Evolutionary conservation across 1,140 invertebrate species (phyloP).

Genomic region (Heterodera schachtii): DNA sequence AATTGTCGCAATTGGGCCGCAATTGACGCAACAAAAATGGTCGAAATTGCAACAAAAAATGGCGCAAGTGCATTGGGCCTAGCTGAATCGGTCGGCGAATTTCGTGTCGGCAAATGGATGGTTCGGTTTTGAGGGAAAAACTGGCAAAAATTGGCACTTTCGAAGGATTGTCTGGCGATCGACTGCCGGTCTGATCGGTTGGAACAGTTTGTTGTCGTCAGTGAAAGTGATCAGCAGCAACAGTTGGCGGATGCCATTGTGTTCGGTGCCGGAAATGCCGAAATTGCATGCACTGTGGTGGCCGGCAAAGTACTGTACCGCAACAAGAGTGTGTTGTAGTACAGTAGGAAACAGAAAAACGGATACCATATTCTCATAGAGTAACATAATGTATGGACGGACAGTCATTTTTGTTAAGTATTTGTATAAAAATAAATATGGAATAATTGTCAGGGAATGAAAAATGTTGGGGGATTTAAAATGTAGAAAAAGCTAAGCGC

Average conservation of each 20-base stretch:
- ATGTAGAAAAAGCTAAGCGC: not conserved
- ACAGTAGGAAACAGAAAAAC: too few species aligned
- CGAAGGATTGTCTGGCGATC: constrained; percentile 48
- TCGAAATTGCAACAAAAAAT: constrained; percentile 52
- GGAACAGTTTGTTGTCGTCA: constrained; percentile 12
- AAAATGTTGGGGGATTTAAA: not conserved
- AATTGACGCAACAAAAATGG: constrained; percentile 51
- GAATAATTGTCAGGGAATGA: not conserved
- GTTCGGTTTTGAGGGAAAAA: not conserved
- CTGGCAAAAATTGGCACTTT: not conserved
- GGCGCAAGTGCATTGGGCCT: constrained; percentile 57
- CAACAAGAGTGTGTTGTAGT: too few species aligned
- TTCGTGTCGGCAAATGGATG: constrained; percentile 36
- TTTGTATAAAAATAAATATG: too few species aligned
- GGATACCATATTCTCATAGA: too few species aligned
- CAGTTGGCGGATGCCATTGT: constrained; percentile 52
- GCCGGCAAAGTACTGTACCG: constrained; percentile 9
- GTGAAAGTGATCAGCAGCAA: constrained; percentile 9
- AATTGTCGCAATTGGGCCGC: constrained; percentile 53
- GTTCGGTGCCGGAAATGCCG: constrained; percentile 53
- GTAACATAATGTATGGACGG: too few species aligned
- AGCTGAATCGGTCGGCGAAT: constrained; percentile 35
- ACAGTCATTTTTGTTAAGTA: too few species aligned
- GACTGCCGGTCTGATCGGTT: constrained; percentile 33
- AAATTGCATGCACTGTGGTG: constrained; percentile 38